Conservation (phyloP, 2,797 vertebrate genomes). For the Sebastes vulpes region DNA sequence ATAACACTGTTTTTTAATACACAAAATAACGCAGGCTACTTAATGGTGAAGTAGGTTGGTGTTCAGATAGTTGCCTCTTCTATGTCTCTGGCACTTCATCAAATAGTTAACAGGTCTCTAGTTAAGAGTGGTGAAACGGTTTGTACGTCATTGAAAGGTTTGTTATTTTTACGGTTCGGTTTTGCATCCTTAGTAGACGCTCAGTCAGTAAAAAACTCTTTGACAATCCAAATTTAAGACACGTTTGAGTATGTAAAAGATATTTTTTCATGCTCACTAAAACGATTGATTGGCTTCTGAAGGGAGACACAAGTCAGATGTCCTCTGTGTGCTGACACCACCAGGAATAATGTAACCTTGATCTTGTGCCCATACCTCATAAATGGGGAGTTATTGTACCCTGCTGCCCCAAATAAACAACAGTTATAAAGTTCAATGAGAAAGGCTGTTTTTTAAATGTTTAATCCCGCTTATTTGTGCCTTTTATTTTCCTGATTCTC, state of each 20-base stretch:
- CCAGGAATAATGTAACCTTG: background rate
- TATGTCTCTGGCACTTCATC: too few species aligned
- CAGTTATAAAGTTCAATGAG: background rate
- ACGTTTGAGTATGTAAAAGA: background rate
- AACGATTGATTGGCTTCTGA: background rate
- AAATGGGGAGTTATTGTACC: background rate
- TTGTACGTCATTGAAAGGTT: too few species aligned
- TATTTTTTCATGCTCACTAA: background rate
- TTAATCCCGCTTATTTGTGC: background rate
- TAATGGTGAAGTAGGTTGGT: too few species aligned
- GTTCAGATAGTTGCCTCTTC: too few species aligned
- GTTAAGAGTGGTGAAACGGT: too few species aligned
- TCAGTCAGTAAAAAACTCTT: background rate
- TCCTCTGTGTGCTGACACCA: background rate
- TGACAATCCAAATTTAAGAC: background rate
- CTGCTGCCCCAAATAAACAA: background rate
- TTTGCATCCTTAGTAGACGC: too few species aligned
- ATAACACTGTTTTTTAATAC: too few species aligned
- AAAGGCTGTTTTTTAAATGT: background rate
- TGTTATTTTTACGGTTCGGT: too few species aligned
- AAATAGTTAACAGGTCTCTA: too few species aligned
- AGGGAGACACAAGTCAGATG: background rate
- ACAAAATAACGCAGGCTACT: too few species aligned
- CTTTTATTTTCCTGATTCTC: background rate
- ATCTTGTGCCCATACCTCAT: background rate